Percentiles rank a stretch among this genome's conserved stretches.
phyloP scores from a whole-genome alignment of 2,797 vertebrate species.

The Catamblyrhynchus diadema region DNA sequence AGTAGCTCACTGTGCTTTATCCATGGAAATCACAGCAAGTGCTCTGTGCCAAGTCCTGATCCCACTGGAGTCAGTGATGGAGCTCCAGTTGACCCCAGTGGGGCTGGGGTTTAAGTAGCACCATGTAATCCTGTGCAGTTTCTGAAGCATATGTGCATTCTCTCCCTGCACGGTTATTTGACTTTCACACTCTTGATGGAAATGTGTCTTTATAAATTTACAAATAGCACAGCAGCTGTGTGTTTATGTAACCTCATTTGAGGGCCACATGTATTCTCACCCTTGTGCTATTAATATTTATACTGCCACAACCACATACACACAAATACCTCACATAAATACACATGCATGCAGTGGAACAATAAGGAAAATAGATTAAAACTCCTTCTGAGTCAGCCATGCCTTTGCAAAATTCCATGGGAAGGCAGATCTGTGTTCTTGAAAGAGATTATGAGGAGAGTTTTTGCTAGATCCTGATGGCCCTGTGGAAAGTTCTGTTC shows the following conservation, averaged over 20 bases:
- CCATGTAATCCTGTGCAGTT: constrained; percentile 23
- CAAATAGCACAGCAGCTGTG: constrained; percentile 70
- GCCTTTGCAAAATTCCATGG: background rate
- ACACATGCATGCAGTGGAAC: background rate
- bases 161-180: constrained; percentile 44
- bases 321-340: constrained; percentile 1
- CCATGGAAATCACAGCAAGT: constrained; percentile 13
- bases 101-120: background rate
- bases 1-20: background rate
- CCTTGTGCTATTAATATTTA: constrained; percentile 72
- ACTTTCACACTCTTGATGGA: constrained; percentile 64
- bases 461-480: background rate
- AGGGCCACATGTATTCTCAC: constrained; percentile 59
- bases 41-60: background rate
- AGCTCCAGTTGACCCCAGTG: background rate
- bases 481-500: background rate
- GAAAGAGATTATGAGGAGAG: background rate
- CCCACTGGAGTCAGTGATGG: background rate
- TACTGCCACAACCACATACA: constrained; percentile 35
- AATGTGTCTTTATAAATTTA: constrained; percentile 60
- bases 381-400: background rate
- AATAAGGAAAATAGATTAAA: constrained; percentile 13
- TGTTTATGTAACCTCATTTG: constrained; percentile 71
- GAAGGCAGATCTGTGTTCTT: background rate
- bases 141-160: constrained; percentile 18